Evolutionary conservation across 2,113 vertebrate genomes (phyloP).

Genomic region (Pomatorhinus ruficollis): DNA sequence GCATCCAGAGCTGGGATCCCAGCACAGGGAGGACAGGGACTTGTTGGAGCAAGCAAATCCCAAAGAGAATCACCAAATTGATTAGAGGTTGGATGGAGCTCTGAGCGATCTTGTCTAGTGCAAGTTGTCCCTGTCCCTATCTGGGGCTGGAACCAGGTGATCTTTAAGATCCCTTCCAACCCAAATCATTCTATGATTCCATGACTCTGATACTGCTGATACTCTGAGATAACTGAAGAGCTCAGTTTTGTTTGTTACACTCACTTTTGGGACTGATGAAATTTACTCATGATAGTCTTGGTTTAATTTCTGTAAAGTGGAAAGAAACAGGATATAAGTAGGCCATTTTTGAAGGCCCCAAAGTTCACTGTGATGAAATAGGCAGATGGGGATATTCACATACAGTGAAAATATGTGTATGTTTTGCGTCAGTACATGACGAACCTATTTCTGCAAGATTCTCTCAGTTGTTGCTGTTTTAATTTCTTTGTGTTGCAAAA

Average conservation of each 20-base stretch:
- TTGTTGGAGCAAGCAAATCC: accelerated
- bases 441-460: conserved; percentile 2
- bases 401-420: neutral
- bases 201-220: neutral
- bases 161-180: neutral
- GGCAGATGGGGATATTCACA: neutral
- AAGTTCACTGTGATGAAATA: neutral
- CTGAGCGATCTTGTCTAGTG: neutral
- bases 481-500: conserved; percentile 15
- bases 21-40: accelerated
- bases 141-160: neutral
- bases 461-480: neutral
- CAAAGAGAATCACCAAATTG: neutral
- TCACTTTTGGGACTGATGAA: neutral
- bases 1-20: neutral
- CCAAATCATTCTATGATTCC: neutral
- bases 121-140: neutral
- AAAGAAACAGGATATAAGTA: neutral
- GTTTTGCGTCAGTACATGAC: neutral
- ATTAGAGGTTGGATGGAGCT: neutral
- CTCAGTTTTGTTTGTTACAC: neutral
- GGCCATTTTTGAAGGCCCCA: neutral
- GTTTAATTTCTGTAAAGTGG: neutral
- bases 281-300: neutral
- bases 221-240: neutral